Evolutionary conservation across 2,113 vertebrate genomes (phyloP).

Genomic region (Platanista minor): DNA sequence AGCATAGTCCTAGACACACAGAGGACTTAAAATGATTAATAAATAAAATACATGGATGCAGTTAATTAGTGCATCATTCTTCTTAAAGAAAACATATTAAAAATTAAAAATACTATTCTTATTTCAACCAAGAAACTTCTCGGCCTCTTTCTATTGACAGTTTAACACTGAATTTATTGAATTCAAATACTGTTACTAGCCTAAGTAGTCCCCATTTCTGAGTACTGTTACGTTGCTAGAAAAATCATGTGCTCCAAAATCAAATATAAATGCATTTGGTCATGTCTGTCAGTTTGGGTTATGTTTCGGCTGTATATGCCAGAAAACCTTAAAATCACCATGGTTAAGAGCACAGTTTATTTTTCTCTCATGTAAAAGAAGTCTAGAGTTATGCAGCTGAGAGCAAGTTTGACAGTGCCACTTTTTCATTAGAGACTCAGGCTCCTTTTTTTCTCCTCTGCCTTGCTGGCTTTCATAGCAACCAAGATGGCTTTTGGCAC

Average conservation of each 20-base stretch:
- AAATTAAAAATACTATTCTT: slow-evolving; percentile 11
- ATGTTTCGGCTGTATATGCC: background rate
- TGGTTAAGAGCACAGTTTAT: background rate
- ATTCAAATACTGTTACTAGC: background rate
- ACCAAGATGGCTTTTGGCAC: background rate
- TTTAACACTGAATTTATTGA: background rate
- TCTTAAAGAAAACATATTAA: background rate
- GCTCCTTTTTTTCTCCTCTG: background rate
- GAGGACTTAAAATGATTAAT: background rate
- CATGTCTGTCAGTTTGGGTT: background rate
- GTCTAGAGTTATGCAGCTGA: background rate
- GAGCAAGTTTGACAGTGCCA: background rate
- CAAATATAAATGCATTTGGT: background rate
- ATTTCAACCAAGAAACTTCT: background rate
- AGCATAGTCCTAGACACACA: background rate
- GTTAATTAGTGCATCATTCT: background rate
- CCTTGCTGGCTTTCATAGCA: background rate
- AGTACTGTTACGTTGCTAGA: background rate
- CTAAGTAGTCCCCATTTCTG: background rate
- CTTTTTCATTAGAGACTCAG: background rate
- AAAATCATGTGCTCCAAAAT: background rate
- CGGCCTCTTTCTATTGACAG: background rate
- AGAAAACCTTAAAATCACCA: background rate
- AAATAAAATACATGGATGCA: background rate
- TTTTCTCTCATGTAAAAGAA: background rate